phyloP scores from a whole-genome alignment of 2,797 vertebrate species.

The Cyprinella venusta region DNA sequence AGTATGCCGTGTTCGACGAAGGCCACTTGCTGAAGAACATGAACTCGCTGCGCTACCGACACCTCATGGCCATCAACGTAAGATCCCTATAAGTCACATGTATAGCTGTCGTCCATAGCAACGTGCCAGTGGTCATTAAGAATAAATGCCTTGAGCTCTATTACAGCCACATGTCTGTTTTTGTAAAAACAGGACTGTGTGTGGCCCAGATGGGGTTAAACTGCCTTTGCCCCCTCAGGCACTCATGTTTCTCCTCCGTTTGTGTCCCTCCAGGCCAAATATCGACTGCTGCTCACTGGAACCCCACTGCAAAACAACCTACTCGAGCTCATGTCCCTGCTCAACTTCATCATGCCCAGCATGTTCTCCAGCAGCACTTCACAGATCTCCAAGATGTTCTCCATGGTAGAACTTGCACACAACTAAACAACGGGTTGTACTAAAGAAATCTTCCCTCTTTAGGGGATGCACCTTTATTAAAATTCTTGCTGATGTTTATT shows the following conservation, averaged over 20 bases:
- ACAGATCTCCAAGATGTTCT: constrained; percentile 87
- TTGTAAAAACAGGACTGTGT: constrained; percentile 10
- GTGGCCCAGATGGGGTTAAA: constrained; percentile 31
- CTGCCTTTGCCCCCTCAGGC: background rate
- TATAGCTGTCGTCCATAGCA: constrained; percentile 36
- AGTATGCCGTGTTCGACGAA: constrained; percentile 84
- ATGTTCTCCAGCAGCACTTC: constrained; percentile 88
- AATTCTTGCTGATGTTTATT: no score
- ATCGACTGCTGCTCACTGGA: constrained; percentile 84
- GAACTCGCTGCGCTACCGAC: constrained; percentile 81
- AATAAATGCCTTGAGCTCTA: constrained; percentile 44
- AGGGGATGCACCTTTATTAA: no score
- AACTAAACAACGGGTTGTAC: no score
- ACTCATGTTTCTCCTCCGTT: constrained; percentile 12
- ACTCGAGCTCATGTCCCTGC: constrained; percentile 86
- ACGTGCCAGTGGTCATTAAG: constrained; percentile 37
- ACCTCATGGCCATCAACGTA: constrained; percentile 85
- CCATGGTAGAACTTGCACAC: constrained; percentile 63
- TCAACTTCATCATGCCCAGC: constrained; percentile 89
- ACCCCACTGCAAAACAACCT: constrained; percentile 89
- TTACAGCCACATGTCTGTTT: constrained; percentile 35
- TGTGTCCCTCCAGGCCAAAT: constrained; percentile 76
- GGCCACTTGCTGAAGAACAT: constrained; percentile 87
- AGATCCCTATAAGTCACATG: constrained; percentile 55
- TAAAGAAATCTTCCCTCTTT: no score